Percentiles rank a stretch among this genome's conserved stretches.
phyloP scores from a whole-genome alignment of 2,797 vertebrate species.

The Urophycis tenuis region DNA sequence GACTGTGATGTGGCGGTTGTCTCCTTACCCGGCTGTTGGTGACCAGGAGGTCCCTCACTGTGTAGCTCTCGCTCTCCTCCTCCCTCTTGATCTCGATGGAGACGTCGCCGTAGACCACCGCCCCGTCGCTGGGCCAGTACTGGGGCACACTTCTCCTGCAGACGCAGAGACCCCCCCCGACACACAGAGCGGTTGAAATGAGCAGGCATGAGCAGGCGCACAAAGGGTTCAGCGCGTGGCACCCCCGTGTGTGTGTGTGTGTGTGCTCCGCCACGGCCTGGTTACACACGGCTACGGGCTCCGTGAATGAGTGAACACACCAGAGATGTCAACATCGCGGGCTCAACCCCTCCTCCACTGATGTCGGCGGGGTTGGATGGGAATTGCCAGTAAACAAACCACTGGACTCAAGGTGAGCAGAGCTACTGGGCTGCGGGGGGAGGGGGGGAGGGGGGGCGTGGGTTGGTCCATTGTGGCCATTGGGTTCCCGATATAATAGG shows the following conservation, averaged over 20 bases:
- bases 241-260: no score
- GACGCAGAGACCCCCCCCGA: neutral
- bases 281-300: neutral
- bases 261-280: neutral
- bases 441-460: no score
- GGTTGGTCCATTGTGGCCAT: neutral
- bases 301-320: neutral
- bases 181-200: neutral
- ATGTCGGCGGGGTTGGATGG: neutral
- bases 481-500: neutral
- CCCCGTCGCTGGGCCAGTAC: slow-evolving; percentile 91
- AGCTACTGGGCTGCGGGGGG: neutral
- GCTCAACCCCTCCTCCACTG: no score
- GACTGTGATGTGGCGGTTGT: neutral
- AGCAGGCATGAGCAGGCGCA: neutral
- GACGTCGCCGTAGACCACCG: slow-evolving; percentile 83
- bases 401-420: neutral
- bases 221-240: neutral
- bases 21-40: slow-evolving; percentile 87
- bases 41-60: slow-evolving; percentile 89
- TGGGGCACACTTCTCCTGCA: slow-evolving; percentile 95
- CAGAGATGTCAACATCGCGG: neutral
- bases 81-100: slow-evolving; percentile 93
- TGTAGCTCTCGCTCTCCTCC: slow-evolving; percentile 95
- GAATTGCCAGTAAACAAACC: neutral